Evolutionary conservation across 1,140 invertebrate species (phyloP).

Genomic region (Polypedilum vanderplanki): DNA sequence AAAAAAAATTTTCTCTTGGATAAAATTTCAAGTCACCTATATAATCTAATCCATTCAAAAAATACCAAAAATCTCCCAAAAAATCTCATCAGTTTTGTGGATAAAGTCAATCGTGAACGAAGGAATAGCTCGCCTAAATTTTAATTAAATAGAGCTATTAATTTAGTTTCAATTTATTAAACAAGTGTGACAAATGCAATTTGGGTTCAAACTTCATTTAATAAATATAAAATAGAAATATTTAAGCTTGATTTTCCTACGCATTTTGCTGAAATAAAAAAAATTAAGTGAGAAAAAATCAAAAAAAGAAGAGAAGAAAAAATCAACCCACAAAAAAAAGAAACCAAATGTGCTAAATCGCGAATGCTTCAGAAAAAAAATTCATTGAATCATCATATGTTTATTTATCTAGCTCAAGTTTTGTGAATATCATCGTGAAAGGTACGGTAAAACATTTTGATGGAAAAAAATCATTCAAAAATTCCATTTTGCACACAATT

Average conservation of each 20-base stretch:
- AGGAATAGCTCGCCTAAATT: slow-evolving; percentile 7
- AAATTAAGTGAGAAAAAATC: slow-evolving; percentile 1
- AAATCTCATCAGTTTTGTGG: neutral
- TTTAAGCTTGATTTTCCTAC: neutral
- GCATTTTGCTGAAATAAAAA: neutral
- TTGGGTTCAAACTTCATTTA: neutral
- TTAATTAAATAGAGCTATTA: slow-evolving; percentile 1
- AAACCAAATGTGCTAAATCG: slow-evolving; percentile 24
- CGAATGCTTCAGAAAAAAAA: neutral
- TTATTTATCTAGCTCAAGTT: neutral
- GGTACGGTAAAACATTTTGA: neutral
- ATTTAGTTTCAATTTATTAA: slow-evolving; percentile 8
- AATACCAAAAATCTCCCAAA: neutral
- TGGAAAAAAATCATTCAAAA: neutral
- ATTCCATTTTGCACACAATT: neutral
- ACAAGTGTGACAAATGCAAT: slow-evolving; percentile 18
- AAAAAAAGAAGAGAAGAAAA: neutral
- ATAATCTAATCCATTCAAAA: neutral
- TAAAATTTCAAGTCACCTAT: too few species aligned
- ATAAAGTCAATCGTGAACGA: neutral
- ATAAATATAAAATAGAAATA: neutral
- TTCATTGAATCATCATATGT: neutral
- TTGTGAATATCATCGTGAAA: neutral
- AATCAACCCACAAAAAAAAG: neutral
- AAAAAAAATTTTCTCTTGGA: too few species aligned